Conservation (phyloP, 2,113 vertebrate genomes). For the Scomber scombrus region DNA sequence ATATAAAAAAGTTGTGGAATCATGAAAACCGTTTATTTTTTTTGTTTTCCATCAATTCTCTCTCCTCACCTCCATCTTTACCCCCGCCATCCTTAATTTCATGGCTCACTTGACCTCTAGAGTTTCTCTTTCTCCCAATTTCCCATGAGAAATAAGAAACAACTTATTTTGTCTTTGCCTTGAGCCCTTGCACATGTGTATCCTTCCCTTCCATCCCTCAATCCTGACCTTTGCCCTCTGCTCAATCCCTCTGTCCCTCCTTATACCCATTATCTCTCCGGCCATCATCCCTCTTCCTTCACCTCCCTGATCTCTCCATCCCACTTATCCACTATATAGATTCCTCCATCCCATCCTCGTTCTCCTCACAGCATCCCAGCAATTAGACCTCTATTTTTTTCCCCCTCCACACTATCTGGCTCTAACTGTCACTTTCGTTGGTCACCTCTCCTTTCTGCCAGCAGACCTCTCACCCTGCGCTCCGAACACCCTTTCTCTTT, state of each 20-base stretch:
- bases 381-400: slow-evolving; percentile 39
- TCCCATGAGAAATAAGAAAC: no score
- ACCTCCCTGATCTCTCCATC: slow-evolving; percentile 32
- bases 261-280: slow-evolving; percentile 26
- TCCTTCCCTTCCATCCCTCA: slow-evolving; percentile 7
- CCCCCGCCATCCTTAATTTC: background rate
- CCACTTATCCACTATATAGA: slow-evolving; percentile 16
- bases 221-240: slow-evolving; percentile 37
- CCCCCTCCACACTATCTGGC: slow-evolving; percentile 3
- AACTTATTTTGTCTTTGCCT: slow-evolving; percentile 15
- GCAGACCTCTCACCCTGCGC: slow-evolving; percentile 15
- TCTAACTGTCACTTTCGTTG: slow-evolving; percentile 5
- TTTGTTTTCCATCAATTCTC: background rate
- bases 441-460: slow-evolving; percentile 25
- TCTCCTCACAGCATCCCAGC: background rate
- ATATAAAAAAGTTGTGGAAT: no score
- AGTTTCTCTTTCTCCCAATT: background rate
- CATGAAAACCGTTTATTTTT: background rate
- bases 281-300: slow-evolving; percentile 32
- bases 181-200: background rate
- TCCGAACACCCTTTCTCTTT: slow-evolving; percentile 41
- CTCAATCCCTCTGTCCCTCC: slow-evolving; percentile 10
- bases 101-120: slow-evolving; percentile 6
- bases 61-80: background rate
- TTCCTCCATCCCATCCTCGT: slow-evolving; percentile 8